These are phyloP conservation scores for Alviniconcha marisindica DNA, from an alignment of 1,140 invertebrate species.

Conservation along the genomic window DNA sequence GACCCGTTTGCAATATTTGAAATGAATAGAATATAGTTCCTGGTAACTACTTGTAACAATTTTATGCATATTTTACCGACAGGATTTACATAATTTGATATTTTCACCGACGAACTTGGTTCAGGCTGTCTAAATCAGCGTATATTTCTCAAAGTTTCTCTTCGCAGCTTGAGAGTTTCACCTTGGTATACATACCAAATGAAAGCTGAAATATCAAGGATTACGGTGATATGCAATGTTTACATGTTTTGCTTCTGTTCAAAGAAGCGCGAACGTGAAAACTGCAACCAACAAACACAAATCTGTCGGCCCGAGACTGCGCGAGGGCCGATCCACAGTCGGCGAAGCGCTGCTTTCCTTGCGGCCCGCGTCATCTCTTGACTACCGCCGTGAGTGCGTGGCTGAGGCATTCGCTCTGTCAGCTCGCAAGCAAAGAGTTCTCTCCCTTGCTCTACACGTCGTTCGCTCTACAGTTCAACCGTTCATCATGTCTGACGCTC, in stretches of 20 bases:
- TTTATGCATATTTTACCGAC: not conserved
- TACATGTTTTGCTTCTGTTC: not conserved
- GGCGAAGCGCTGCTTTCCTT: constrained; percentile 6
- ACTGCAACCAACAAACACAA: constrained; percentile 10
- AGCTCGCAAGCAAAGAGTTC: not conserved
- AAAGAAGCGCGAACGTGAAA: not conserved
- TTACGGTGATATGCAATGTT: constrained; percentile 3
- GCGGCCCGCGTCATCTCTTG: not conserved
- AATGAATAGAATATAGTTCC: not conserved
- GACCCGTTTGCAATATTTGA: too few relatives aligned
- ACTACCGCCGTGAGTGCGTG: not conserved
- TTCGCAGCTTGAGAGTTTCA: not conserved
- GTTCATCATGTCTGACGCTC: constrained; percentile 26
- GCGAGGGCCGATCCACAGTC: not conserved
- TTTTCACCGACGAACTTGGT: not conserved
- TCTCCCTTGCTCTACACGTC: not conserved
- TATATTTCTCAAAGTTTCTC: not conserved
- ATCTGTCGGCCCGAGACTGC: not conserved
- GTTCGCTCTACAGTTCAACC: not conserved
- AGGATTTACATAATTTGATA: not conserved
- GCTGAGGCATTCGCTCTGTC: not conserved
- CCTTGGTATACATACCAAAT: not conserved
- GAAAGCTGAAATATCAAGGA: not conserved
- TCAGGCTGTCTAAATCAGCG: not conserved
- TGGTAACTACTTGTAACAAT: not conserved